These are phyloP conservation scores for Sesamia nonagrioides DNA, from an alignment of 1,140 invertebrate genomes.

Conservation along the genomic window DNA sequence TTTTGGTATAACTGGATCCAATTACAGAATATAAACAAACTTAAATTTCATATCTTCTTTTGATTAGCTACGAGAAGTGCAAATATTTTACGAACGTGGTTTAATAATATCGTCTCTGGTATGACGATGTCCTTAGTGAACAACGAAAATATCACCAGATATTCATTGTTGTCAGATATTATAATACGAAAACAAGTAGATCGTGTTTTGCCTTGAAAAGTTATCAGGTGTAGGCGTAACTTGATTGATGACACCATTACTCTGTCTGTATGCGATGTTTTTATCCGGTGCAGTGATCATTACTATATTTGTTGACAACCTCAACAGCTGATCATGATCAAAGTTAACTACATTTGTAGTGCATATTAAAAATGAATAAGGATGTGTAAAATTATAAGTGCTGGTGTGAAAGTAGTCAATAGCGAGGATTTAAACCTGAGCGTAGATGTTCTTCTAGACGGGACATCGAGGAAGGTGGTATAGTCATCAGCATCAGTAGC, in stretches of 20 bases:
- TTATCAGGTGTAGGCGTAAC: not conserved
- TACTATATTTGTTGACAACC: not conserved
- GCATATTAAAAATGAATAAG: not conserved
- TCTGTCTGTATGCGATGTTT: not conserved
- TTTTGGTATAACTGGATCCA: not conserved
- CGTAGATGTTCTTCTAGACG: constrained; percentile 66
- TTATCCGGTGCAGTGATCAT: not conserved
- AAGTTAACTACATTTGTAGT: not conserved
- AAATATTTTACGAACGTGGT: constrained; percentile 37
- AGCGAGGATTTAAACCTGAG: constrained; percentile 66
- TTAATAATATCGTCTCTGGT: not conserved
- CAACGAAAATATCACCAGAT: not conserved
- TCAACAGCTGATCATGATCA: not conserved
- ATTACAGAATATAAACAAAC: constrained; percentile 28
- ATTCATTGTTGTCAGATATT: constrained; percentile 1
- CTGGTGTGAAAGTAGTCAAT: not conserved
- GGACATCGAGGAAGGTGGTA: constrained; percentile 52
- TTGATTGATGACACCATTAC: not conserved
- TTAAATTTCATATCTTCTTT: constrained; percentile 31
- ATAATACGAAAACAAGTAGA: not conserved
- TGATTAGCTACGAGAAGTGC: constrained; percentile 27
- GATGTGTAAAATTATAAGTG: not conserved
- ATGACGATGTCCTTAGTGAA: constrained; percentile 1
- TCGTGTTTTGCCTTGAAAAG: not conserved
- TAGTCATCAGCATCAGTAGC: constrained; percentile 72